Evolutionary conservation across 2,888 invertebrate genomes (phyloP).

Genomic region (Drosophila colorata): DNA sequence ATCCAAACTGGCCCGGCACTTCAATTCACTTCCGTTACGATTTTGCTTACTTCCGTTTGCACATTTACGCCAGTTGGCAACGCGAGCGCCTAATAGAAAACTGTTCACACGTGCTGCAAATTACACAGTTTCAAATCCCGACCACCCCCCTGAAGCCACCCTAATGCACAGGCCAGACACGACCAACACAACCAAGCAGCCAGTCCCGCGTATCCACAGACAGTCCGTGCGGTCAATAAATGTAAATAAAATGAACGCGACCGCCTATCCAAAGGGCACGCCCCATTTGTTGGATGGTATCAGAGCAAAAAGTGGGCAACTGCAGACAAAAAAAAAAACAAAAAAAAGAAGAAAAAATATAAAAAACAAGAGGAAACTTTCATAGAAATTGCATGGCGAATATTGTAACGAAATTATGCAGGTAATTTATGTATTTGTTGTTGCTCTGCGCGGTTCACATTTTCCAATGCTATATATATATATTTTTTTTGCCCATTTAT

Average conservation of each 20-base stretch:
- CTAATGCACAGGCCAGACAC: constrained; percentile 6
- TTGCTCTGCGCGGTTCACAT: constrained; percentile 1
- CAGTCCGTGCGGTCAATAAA: constrained; percentile 66
- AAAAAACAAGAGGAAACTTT: constrained; percentile 16
- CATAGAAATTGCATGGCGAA: constrained; percentile 56
- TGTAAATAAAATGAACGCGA: constrained; percentile 64
- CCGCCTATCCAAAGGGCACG: constrained; percentile 40
- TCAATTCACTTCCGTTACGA: constrained; percentile 58
- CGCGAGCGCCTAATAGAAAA: constrained; percentile 63
- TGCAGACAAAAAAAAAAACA: not conserved
- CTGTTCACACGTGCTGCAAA: constrained; percentile 72
- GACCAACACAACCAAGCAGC: constrained; percentile 7
- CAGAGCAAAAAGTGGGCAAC: constrained; percentile 15
- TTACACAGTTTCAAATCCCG: constrained; percentile 50
- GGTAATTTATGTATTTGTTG: constrained; percentile 67
- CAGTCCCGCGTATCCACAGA: constrained; percentile 24
- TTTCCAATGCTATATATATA: constrained; percentile 7
- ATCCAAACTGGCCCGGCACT: constrained; percentile 32
- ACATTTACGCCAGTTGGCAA: constrained; percentile 57
- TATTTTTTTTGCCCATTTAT: constrained; percentile 39
- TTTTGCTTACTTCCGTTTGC: constrained; percentile 54
- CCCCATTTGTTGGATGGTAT: constrained; percentile 47
- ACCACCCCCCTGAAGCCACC: constrained; percentile 8
- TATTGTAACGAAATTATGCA: constrained; percentile 66
- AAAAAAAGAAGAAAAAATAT: constrained; percentile 1